Evolutionary conservation across 2,113 vertebrate genomes (phyloP).

Genomic region (Arothron firmamentum): DNA sequence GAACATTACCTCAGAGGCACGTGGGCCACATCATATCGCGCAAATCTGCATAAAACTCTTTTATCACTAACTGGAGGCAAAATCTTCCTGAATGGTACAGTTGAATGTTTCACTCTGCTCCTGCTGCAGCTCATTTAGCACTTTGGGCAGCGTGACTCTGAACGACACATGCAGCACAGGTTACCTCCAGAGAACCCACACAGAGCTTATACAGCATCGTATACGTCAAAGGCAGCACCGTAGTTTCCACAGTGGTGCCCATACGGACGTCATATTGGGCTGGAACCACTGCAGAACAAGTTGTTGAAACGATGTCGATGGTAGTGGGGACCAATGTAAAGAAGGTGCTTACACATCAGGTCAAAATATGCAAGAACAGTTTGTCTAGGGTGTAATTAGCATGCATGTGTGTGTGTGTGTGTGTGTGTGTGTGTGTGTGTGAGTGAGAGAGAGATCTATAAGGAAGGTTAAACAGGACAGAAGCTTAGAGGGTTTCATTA

Average conservation of each 20-base stretch:
- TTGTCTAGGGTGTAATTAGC: too few species aligned
- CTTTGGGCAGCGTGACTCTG: conserved; percentile 3
- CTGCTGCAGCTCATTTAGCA: conserved; percentile 2
- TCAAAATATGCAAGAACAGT: too few species aligned
- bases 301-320: conserved; percentile 41
- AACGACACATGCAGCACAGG: conserved; percentile 46
- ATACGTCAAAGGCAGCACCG: conserved; percentile 53
- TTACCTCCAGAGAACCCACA: conserved; percentile 50
- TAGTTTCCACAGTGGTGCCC: conserved; percentile 44
- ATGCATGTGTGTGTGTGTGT: conserved; percentile 3
- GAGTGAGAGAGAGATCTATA: conserved; percentile 38
- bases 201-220: conserved; percentile 37
- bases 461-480: too few species aligned
- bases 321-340: conserved; percentile 12
- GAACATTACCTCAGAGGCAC: background rate
- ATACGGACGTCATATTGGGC: conserved; percentile 66
- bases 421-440: conserved; percentile 41
- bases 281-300: conserved; percentile 50
- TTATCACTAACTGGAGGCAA: conserved; percentile 6
- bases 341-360: too few species aligned
- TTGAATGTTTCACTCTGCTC: conserved; percentile 7
- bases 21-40: background rate
- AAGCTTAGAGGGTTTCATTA: conserved; percentile 35
- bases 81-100: background rate
- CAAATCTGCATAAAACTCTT: background rate